Evolutionary conservation across 1,140 invertebrate genomes (phyloP).

Genomic region (Muscidifurax raptorellus): DNA sequence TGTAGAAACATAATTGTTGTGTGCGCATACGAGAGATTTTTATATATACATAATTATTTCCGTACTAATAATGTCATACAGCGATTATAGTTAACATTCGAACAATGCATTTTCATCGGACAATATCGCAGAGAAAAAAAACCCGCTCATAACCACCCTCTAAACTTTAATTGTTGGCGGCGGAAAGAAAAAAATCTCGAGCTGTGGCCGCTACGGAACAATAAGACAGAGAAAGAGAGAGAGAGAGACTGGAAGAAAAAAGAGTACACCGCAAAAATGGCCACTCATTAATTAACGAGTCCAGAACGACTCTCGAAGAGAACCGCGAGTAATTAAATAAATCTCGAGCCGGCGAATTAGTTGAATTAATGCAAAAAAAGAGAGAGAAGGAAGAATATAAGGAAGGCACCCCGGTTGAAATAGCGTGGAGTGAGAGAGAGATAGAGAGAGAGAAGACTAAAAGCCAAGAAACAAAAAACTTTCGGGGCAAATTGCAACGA

Average conservation of each 20-base stretch:
- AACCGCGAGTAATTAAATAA: slow-evolving; percentile 40
- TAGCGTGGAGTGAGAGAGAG: background rate
- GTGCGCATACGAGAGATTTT: too few relatives aligned
- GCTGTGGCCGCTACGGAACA: too few relatives aligned
- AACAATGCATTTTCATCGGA: too few relatives aligned
- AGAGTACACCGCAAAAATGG: slow-evolving; percentile 28
- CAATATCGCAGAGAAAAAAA: too few relatives aligned
- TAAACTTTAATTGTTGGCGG: too few relatives aligned
- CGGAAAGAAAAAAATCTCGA: too few relatives aligned
- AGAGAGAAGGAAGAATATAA: background rate
- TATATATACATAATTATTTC: too few relatives aligned
- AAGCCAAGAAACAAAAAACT: slow-evolving; percentile 34
- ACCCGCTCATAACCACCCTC: too few relatives aligned
- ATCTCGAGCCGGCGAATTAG: slow-evolving; percentile 36
- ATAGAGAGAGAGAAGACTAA: slow-evolving; percentile 16
- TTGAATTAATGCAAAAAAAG: slow-evolving; percentile 32
- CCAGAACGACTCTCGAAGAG: slow-evolving; percentile 5
- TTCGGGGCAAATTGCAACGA: slow-evolving; percentile 46
- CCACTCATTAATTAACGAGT: slow-evolving; percentile 41
- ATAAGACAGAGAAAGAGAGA: background rate
- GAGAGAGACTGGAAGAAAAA: too few relatives aligned
- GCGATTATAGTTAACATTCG: too few relatives aligned
- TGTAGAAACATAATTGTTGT: too few relatives aligned
- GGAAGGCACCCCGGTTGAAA: background rate
- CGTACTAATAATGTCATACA: too few relatives aligned